Percentiles rank a stretch among this genome's conserved stretches.
These are phyloP conservation scores for Lysandra bellargus DNA, from an alignment of 2,888 invertebrate genomes.

Conservation along the genomic window DNA sequence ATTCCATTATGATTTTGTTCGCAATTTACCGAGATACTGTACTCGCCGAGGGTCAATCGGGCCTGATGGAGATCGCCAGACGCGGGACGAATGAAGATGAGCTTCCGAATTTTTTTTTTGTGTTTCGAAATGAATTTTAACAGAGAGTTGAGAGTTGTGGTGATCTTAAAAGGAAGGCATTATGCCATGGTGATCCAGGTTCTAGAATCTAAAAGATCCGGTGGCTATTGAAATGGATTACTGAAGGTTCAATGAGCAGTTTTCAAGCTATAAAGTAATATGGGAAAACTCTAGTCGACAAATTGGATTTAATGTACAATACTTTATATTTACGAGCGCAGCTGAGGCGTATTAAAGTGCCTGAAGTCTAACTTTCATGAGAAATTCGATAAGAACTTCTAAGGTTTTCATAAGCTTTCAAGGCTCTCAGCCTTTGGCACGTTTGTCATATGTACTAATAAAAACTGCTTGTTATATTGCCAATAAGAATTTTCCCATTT, in stretches of 20 bases:
- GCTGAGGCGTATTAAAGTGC: neutral
- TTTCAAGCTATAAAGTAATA: neutral
- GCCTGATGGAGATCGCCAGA: neutral
- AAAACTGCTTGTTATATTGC: conserved; percentile 9
- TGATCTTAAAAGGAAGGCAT: too few relatives aligned
- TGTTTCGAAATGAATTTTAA: neutral
- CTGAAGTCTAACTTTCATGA: neutral
- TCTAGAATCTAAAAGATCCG: too few relatives aligned
- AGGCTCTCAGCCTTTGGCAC: neutral
- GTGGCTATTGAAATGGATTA: too few relatives aligned
- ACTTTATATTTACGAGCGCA: neutral
- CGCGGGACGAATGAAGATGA: conserved; percentile 16
- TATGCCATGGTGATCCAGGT: too few relatives aligned
- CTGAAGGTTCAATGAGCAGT: neutral
- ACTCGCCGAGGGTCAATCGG: conserved; percentile 13
- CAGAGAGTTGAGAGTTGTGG: neutral
- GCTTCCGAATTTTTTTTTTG: neutral
- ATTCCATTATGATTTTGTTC: conserved; percentile 19
- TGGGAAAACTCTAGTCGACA: neutral
- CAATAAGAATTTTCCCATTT: neutral
- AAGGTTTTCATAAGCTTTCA: neutral
- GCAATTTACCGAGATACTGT: conserved; percentile 5
- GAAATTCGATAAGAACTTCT: neutral
- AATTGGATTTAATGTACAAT: neutral
- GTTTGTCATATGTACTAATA: neutral